Evolutionary conservation across 2,797 vertebrate species (phyloP).

Genomic region (Hemitrygon akajei): DNA sequence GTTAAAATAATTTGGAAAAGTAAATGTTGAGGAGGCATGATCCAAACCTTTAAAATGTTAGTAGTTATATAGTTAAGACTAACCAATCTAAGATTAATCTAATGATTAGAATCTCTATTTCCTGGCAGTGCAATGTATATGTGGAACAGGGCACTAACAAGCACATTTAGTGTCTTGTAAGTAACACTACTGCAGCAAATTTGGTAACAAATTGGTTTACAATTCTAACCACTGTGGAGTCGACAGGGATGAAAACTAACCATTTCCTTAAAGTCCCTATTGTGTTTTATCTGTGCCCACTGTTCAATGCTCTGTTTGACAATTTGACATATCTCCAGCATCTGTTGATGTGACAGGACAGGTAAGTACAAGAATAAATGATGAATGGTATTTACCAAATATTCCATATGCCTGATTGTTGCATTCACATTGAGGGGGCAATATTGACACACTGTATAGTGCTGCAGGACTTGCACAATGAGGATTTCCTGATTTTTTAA

Average conservation of each 20-base stretch:
- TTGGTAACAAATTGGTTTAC: no score
- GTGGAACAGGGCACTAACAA: not conserved
- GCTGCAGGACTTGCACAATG: not conserved
- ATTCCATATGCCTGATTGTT: not conserved
- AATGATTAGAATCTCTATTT: not conserved
- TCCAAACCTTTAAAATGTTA: not conserved
- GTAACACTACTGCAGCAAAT: no score
- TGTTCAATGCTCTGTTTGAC: no score
- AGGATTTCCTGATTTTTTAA: not conserved
- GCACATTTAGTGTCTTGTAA: no score
- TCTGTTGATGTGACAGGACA: not conserved
- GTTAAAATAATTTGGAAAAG: not conserved
- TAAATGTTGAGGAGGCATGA: not conserved
- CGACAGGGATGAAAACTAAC: no score
- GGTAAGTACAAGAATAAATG: not conserved
- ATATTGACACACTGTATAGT: not conserved
- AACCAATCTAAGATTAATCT: not conserved
- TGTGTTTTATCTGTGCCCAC: no score
- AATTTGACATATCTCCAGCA: no score
- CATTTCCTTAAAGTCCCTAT: no score
- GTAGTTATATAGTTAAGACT: not conserved
- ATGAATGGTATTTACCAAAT: not conserved
- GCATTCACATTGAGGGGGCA: not conserved
- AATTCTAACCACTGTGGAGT: no score
- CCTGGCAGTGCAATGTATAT: not conserved